phyloP scores from a whole-genome alignment of 2,797 vertebrate genomes.

The Lepus oiostolus region DNA sequence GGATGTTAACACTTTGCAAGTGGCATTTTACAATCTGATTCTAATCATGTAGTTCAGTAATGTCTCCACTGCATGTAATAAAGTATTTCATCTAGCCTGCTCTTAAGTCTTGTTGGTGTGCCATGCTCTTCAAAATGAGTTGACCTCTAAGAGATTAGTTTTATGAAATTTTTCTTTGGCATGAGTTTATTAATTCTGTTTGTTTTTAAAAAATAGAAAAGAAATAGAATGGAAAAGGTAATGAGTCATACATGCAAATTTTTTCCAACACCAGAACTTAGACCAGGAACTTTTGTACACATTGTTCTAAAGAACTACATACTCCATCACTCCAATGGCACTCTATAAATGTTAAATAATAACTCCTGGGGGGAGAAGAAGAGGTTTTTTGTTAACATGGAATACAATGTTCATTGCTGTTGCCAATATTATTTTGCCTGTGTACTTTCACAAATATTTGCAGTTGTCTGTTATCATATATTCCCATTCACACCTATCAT shows the following conservation, averaged over 20 bases:
- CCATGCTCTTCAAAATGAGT: constrained; percentile 54
- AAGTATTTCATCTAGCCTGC: constrained; percentile 27
- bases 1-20: neutral
- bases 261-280: neutral
- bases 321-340: neutral
- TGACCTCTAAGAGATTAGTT: constrained; percentile 35
- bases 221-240: neutral
- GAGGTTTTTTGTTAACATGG: neutral
- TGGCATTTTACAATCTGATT: constrained; percentile 6
- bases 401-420: constrained; percentile 38
- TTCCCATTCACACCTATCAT: neutral
- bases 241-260: neutral
- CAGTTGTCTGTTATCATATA: neutral
- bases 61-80: neutral
- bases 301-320: constrained; percentile 31
- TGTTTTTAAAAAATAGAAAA: constrained; percentile 12
- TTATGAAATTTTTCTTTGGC: neutral
- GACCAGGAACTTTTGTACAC: neutral
- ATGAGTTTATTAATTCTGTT: neutral
- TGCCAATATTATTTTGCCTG: neutral
- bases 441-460: constrained; percentile 23
- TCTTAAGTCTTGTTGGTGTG: neutral
- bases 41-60: neutral
- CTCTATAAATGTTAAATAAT: constrained; percentile 6
- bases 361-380: neutral